Conservation (phyloP, 1,140 invertebrate species). For the Hermatobates lingyangjiaoensis region DNA sequence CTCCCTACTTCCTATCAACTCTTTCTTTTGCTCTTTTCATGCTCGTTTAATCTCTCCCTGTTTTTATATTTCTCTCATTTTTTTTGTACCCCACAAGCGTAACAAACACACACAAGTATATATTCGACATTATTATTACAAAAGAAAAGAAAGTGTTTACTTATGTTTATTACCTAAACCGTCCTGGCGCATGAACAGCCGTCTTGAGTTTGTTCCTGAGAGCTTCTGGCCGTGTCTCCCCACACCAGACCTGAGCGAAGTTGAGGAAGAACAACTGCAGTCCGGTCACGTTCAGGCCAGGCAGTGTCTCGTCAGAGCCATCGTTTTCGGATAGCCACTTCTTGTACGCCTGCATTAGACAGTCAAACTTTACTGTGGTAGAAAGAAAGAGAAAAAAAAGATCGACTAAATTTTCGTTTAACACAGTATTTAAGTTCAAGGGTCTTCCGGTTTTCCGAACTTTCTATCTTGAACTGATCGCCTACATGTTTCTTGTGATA, state of each 20-base stretch:
- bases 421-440: too few species aligned
- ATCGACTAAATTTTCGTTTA: too few species aligned
- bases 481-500: too few species aligned
- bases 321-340: constrained; percentile 34
- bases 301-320: constrained; percentile 36
- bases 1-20: background rate
- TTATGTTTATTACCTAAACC: constrained; percentile 30
- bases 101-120: too few species aligned
- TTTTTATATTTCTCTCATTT: background rate
- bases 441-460: too few species aligned
- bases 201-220: constrained; percentile 55
- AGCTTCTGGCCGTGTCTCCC: constrained; percentile 67
- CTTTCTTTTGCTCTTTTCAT: background rate
- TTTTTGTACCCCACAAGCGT: background rate
- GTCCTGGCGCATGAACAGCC: constrained; percentile 67
- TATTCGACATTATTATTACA: too few species aligned
- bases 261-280: constrained; percentile 67
- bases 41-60: background rate
- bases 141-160: too few species aligned
- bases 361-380: too few species aligned
- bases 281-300: constrained; percentile 49
- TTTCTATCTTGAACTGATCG: too few species aligned
- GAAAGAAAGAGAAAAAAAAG: too few species aligned
- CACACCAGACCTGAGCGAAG: constrained; percentile 80
- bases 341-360: constrained; percentile 39